phyloP scores from a whole-genome alignment of 2,888 invertebrate species.

The Sinentomon sp. region DNA sequence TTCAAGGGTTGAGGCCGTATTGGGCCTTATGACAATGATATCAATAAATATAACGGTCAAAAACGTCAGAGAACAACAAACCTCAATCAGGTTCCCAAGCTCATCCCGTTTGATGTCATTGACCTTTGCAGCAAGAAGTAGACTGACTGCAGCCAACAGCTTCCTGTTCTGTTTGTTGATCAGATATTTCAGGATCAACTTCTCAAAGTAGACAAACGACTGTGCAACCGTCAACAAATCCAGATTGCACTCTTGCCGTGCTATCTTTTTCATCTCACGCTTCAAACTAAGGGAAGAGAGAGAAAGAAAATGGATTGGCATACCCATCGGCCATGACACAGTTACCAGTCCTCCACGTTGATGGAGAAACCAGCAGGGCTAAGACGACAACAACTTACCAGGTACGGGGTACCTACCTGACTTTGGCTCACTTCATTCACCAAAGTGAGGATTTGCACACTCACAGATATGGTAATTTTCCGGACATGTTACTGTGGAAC shows the following conservation, averaged over 20 bases:
- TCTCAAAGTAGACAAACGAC: constrained; percentile 95
- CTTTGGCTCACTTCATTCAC: too few species aligned
- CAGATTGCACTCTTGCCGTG: constrained; percentile 44
- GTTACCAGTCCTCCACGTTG: neutral
- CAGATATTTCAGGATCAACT: constrained; percentile 63
- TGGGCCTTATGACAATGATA: too few species aligned
- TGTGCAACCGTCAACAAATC: constrained; percentile 82
- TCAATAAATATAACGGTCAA: too few species aligned
- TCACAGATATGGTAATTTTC: too few species aligned
- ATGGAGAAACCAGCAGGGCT: neutral
- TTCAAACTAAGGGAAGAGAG: constrained; percentile 66
- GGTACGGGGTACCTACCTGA: too few species aligned
- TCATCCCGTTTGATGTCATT: constrained; percentile 84
- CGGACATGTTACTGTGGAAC: too few species aligned
- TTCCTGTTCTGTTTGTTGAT: constrained; percentile 89
- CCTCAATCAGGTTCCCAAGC: constrained; percentile 64
- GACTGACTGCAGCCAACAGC: constrained; percentile 77
- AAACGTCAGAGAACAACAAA: too few species aligned
- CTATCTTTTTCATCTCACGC: constrained; percentile 78
- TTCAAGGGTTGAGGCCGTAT: too few species aligned
- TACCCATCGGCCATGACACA: neutral
- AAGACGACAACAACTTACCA: too few species aligned
- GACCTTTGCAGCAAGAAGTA: constrained; percentile 78
- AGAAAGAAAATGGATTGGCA: too few species aligned
- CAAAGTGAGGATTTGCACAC: too few species aligned